Evolutionary conservation across 2,888 invertebrate species (phyloP), one percentile per base, ranked within the genome.

Genomic region (Chorisops tibialis): DNA sequence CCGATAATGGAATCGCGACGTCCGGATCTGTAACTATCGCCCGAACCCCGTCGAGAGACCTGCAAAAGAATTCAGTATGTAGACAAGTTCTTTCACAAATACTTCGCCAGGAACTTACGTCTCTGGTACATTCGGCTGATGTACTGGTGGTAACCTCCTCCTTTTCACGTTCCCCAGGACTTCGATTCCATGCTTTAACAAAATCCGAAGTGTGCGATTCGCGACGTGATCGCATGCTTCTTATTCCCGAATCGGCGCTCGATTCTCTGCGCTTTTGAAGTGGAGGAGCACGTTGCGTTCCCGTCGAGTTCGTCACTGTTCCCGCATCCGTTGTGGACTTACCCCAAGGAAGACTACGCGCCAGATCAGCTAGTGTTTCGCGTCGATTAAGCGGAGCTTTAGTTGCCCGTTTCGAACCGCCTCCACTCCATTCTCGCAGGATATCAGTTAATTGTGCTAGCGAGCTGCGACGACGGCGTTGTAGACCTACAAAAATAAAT

Each of bases 391-490:
- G 80, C n/a, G 87, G 88, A 4, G 87, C 85, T 69, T 84, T 81
- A 66, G 77, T 77, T 65, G 82, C 81, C 39, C 77, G 71, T 68
- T 81, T 80, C 59, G 78, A 79, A 35, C 84, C 81, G 61, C 86
- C 86, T 4, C 86, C 85, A 66, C 93, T 87, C 93, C 92, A 93
- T 81, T 93, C 93, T 60, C 91, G 83, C 49, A 94, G 77, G 62
- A 94, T 89, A 76, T 94, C 94, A 63, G 93, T 93, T 65, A 93
- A 81, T 76, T 93, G 93, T 14, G 94, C 93, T 64, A 94, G 79
- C 2, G 93, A 93, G 67, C 91, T 91, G 59, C 93, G 86, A 16
- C 93, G 85, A 4, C 92, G 85, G 6, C 90, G 84, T 59, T 86
- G 84, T 62, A 82, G 80, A 61, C 86, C 86, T 79, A 72, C 64